Percentiles rank a stretch among this genome's conserved stretches.
Evolutionary conservation across 2,888 invertebrate genomes (phyloP).

Genomic region (Macaria notata): DNA sequence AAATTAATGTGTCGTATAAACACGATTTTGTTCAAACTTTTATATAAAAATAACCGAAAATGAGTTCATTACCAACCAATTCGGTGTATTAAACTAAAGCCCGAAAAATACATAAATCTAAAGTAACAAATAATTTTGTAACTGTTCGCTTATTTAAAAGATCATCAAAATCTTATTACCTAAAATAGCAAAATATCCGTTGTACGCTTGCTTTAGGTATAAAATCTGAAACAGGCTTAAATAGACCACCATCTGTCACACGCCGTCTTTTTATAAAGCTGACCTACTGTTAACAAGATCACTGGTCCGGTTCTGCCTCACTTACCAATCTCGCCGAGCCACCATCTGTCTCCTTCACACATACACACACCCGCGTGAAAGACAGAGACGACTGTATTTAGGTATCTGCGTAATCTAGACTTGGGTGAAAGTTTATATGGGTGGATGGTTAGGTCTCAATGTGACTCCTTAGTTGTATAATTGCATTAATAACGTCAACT

Average conservation of each 20-base stretch:
- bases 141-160: no score
- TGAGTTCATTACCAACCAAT: no score
- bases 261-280: slow-evolving; percentile 30
- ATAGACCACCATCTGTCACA: slow-evolving; percentile 25
- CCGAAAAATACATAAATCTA: no score
- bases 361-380: slow-evolving; percentile 33
- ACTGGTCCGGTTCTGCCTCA: slow-evolving; percentile 47
- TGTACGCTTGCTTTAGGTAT: no score
- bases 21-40: no score
- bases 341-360: slow-evolving; percentile 51
- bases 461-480: slow-evolving; percentile 25
- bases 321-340: slow-evolving; percentile 37
- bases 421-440: slow-evolving; percentile 58
- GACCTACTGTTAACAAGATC: slow-evolving; percentile 29
- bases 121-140: no score
- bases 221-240: background rate
- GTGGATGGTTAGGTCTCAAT: slow-evolving; percentile 27
- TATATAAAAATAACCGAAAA: no score
- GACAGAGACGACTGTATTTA: slow-evolving; percentile 44
- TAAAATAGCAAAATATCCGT: no score
- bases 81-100: no score
- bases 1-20: no score
- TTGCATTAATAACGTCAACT: slow-evolving; percentile 31
- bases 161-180: no score
- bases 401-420: slow-evolving; percentile 44